Evolutionary conservation across 2,113 vertebrate genomes (phyloP).

Genomic region (Plestiodon gilberti): DNA sequence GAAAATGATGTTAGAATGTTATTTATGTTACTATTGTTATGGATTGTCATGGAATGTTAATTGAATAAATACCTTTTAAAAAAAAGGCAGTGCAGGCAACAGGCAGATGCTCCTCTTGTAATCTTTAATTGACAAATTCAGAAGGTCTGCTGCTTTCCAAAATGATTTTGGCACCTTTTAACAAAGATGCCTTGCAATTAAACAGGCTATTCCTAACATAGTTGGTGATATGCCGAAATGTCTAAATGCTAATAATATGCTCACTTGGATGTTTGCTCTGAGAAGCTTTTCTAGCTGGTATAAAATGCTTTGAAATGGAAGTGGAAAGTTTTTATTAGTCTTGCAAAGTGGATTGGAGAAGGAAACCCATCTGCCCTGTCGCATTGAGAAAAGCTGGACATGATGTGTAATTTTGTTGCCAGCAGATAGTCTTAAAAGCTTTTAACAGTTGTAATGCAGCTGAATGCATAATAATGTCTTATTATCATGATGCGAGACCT

Average conservation of each 20-base stretch:
- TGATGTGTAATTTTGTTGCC: slow-evolving; percentile 41
- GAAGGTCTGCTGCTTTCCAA: not conserved
- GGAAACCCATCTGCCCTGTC: slow-evolving; percentile 10
- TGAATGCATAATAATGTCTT: not conserved
- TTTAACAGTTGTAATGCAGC: slow-evolving; percentile 20
- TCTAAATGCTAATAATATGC: slow-evolving; percentile 1
- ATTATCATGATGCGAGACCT: not conserved
- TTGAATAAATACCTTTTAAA: too few species aligned
- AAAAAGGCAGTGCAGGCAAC: not conserved
- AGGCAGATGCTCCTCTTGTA: not conserved
- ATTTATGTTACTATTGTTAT: too few species aligned
- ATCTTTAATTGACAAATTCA: not conserved
- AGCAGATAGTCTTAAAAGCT: slow-evolving; percentile 9
- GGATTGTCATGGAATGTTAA: too few species aligned
- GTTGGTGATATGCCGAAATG: slow-evolving; percentile 3
- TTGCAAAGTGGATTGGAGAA: slow-evolving; percentile 27
- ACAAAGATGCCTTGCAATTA: not conserved
- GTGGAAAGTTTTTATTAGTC: slow-evolving; percentile 42
- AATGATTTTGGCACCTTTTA: not conserved
- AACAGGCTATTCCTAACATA: not conserved
- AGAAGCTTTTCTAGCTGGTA: slow-evolving; percentile 21
- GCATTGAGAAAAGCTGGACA: slow-evolving; percentile 51
- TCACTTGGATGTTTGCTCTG: not conserved
- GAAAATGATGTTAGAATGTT: too few species aligned
- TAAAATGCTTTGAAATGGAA: slow-evolving; percentile 21